These are phyloP conservation scores for Falco columbarius DNA, from an alignment of 2,797 vertebrate species.

Conservation along the genomic window DNA sequence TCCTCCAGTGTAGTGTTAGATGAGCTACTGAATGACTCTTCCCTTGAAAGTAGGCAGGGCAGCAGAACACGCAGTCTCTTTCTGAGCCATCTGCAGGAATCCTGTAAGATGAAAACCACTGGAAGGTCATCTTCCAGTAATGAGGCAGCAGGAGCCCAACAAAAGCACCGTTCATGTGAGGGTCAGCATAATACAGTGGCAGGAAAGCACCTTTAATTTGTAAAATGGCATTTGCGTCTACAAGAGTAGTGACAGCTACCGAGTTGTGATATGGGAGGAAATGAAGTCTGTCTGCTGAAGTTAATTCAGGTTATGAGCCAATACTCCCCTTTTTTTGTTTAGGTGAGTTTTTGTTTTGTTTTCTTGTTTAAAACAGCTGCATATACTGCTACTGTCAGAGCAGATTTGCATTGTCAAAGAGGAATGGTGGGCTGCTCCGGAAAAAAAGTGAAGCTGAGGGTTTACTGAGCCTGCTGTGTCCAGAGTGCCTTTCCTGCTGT, in stretches of 20 bases:
- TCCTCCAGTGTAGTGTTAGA: neutral
- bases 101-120: neutral
- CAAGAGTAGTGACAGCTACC: neutral
- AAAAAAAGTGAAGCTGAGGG: constrained; percentile 41
- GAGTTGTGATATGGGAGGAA: neutral
- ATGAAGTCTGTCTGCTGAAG: constrained; percentile 38
- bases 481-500: constrained; percentile 80
- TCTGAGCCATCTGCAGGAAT: constrained; percentile 3
- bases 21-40: constrained; percentile 33
- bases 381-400: constrained; percentile 57
- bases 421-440: constrained; percentile 35
- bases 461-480: constrained; percentile 69
- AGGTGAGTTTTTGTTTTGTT: constrained; percentile 39
- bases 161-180: constrained; percentile 27
- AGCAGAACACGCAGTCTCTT: neutral
- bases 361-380: constrained; percentile 52
- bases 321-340: constrained; percentile 5
- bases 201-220: constrained; percentile 39
- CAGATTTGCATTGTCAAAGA: constrained; percentile 36
- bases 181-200: neutral
- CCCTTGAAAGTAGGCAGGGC: neutral
- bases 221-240: constrained; percentile 8
- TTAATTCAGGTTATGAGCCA: constrained; percentile 42
- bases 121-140: constrained; percentile 17
- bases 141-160: neutral